Evolutionary conservation across 2,113 vertebrate species (phyloP).

Genomic region (Ibidorhyncha struthersii): DNA sequence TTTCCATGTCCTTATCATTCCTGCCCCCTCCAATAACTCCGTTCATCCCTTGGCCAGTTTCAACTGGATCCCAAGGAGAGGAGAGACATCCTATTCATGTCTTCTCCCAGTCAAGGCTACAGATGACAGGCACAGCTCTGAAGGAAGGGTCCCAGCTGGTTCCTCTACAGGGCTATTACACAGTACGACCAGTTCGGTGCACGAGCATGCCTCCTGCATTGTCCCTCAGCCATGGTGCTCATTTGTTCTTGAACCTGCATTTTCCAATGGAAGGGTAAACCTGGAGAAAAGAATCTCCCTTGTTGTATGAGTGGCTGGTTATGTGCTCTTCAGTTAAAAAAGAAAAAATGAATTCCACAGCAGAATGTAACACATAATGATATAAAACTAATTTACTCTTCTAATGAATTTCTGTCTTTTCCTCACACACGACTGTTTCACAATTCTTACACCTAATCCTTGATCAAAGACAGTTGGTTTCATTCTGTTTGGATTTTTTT

Average conservation of each 20-base stretch:
- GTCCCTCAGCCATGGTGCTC: fast-evolving
- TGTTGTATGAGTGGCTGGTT: background rate
- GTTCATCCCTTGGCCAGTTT: background rate
- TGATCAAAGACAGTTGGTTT: background rate
- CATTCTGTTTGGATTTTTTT: background rate
- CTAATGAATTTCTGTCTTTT: background rate
- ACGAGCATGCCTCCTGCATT: background rate
- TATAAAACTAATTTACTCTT: background rate
- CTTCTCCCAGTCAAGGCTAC: background rate
- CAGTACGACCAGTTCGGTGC: background rate
- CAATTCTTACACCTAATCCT: background rate
- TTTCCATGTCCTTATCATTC: background rate
- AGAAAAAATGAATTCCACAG: background rate
- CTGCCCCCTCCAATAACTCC: background rate
- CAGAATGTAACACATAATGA: background rate
- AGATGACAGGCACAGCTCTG: background rate
- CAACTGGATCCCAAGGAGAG: background rate
- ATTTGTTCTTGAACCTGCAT: background rate
- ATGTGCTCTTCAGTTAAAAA: background rate
- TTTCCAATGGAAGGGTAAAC: background rate
- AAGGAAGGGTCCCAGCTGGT: background rate
- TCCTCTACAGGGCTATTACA: background rate
- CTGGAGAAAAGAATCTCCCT: background rate
- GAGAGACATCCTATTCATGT: background rate
- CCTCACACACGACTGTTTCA: background rate